Evolutionary conservation across 2,888 invertebrate genomes (phyloP), one percentile per base, ranked within the genome.

Genomic region (Nysson spinosus): DNA sequence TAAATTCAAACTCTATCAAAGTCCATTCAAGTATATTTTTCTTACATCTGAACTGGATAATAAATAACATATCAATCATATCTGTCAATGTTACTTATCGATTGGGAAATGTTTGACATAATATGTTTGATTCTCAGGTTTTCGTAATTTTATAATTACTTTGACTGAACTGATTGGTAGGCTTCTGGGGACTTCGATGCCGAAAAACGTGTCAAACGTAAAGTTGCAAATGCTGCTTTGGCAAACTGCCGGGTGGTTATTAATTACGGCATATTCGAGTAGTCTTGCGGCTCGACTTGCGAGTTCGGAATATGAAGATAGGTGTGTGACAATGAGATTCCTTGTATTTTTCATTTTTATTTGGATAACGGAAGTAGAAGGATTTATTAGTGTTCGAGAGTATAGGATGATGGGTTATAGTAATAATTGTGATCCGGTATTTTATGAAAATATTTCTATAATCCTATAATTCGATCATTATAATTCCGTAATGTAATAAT

Each of bases 271-370:
- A 1, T 86, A 85, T 17, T 78, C 73, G 49, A 81, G 85, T 34
- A 85, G 85, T 42, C 77, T 86, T 1, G 84, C 86, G 1, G 81
- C 85, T 0, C 69, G 79, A 28, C 70, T 86, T 20, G 70, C 86
- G 1, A 79, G 75, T 47, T 69, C 72, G 0, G 80, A 81, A 28
- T 85, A 80, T 44, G 85, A 85, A 35, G 6, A 44, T 4, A 84
- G 85, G 85, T 62, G 56, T 26, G 9, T 1, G 9, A 37, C 17
- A n/a, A 32, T 7, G 11, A 16, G n/a, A n/a, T n/a, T n/a, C n/a
- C n/a, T n/a, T n/a, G n/a, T n/a, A n/a, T n/a, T n/a, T n/a, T n/a
- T n/a, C n/a, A n/a, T n/a, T n/a, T n/a, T n/a, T n/a, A n/a, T n/a
- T n/a, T n/a, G n/a, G n/a, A n/a, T n/a, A n/a, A n/a, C n/a, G n/a